Conservation (phyloP, 2,888 invertebrate species). For the Perizoma affinitatum region DNA sequence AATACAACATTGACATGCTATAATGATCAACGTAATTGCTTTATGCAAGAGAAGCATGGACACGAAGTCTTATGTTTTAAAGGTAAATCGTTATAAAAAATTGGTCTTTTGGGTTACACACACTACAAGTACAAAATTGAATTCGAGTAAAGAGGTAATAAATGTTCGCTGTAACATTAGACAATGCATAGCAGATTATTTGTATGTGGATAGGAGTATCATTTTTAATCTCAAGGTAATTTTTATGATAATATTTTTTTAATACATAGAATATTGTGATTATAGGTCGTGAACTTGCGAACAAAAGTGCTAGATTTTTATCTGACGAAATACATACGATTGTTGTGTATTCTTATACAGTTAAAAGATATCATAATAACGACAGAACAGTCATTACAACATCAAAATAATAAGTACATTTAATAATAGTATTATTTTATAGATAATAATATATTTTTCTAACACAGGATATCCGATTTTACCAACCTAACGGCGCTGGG, state of each 20-base stretch:
- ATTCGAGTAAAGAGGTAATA: conserved; percentile 26
- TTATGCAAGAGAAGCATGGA: conserved; percentile 23
- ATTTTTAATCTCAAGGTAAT: not conserved
- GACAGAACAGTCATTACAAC: no score
- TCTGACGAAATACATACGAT: not conserved
- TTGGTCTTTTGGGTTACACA: conserved; percentile 47
- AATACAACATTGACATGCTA: not conserved
- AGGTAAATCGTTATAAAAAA: conserved; percentile 47
- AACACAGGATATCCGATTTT: no score
- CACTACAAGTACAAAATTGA: conserved; percentile 40
- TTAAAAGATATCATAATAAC: no score
- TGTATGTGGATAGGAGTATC: conserved; percentile 4
- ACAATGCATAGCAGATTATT: conserved; percentile 18
- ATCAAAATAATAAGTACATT: no score
- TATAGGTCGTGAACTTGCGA: not conserved
- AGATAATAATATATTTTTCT: no score
- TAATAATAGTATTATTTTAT: no score
- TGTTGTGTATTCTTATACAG: no score
- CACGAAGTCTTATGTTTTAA: conserved; percentile 21
- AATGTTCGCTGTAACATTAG: conserved; percentile 18
- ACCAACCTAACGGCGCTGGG: no score
- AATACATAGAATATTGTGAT: not conserved
- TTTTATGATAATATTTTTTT: not conserved
- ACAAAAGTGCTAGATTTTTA: not conserved
- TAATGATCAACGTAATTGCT: conserved; percentile 6